Evolutionary conservation across 1,140 invertebrate species (phyloP).

Genomic region (Drosophila jambulina): DNA sequence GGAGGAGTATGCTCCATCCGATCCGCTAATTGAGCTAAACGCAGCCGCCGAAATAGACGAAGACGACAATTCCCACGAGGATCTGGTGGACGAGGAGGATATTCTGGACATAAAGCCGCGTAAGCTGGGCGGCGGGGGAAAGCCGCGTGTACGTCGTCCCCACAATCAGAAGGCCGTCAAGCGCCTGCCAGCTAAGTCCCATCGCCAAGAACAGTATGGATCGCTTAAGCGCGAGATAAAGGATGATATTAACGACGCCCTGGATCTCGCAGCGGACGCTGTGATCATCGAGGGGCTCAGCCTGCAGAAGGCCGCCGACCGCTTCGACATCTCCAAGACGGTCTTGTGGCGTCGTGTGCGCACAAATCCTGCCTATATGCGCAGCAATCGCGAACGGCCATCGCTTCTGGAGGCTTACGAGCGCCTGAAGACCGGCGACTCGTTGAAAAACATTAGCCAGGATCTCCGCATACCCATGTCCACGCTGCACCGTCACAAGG

Average conservation of each 20-base stretch:
- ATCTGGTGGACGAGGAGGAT: slow-evolving; percentile 49
- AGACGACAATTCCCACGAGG: slow-evolving; percentile 43
- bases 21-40: slow-evolving; percentile 57
- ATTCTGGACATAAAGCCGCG: slow-evolving; percentile 56
- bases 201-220: slow-evolving; percentile 46
- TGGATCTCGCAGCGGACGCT: slow-evolving; percentile 86
- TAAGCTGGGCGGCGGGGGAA: slow-evolving; percentile 40
- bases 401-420: slow-evolving; percentile 86
- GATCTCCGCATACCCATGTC: slow-evolving; percentile 87
- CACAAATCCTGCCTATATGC: slow-evolving; percentile 85
- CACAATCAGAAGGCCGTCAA: slow-evolving; percentile 27
- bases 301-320: slow-evolving; percentile 86
- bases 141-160: slow-evolving; percentile 41
- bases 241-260: slow-evolving; percentile 75
- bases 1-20: slow-evolving; percentile 63
- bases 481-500: slow-evolving; percentile 87
- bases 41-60: slow-evolving; percentile 48
- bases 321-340: slow-evolving; percentile 87
- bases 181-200: slow-evolving; percentile 28
- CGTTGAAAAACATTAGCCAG: slow-evolving; percentile 86
- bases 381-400: slow-evolving; percentile 85
- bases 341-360: slow-evolving; percentile 88
- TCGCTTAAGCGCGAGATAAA: slow-evolving; percentile 59
- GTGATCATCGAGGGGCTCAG: slow-evolving; percentile 87
- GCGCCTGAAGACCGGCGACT: slow-evolving; percentile 87